Evolutionary conservation across 2,888 invertebrate species (phyloP).

Genomic region (Malthinus seriepunctatus): DNA sequence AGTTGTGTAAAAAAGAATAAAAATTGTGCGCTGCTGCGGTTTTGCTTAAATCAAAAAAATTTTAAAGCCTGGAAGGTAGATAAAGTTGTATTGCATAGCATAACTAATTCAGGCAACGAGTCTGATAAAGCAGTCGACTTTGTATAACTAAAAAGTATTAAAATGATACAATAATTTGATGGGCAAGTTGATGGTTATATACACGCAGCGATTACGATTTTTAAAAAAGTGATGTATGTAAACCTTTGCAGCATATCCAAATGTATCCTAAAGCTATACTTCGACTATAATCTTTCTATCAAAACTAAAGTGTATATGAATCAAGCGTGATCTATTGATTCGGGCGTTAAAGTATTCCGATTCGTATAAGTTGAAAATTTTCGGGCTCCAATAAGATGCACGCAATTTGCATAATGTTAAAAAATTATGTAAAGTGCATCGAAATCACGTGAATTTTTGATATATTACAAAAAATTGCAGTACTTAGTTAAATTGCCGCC

Average conservation of each 20-base stretch:
- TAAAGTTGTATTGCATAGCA: constrained; percentile 27
- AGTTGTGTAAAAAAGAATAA: too few species aligned
- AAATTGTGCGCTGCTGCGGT: too few species aligned
- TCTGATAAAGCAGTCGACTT: constrained; percentile 19
- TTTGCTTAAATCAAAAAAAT: too few species aligned
- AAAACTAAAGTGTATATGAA: constrained; percentile 45
- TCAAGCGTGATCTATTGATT: constrained; percentile 49
- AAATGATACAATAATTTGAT: constrained; percentile 26
- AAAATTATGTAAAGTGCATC: constrained; percentile 1
- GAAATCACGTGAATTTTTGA: neutral
- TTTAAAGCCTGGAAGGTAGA: constrained; percentile 3
- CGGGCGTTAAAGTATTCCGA: constrained; percentile 18
- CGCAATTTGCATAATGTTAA: constrained; percentile 28
- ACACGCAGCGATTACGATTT: constrained; percentile 29
- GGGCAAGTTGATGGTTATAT: constrained; percentile 15
- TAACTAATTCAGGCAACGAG: constrained; percentile 30
- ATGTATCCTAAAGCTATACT: constrained; percentile 20
- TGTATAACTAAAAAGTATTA: constrained; percentile 2
- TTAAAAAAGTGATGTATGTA: constrained; percentile 29
- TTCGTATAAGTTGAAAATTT: constrained; percentile 9
- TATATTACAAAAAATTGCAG: neutral
- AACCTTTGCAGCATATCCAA: constrained; percentile 26
- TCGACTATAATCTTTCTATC: constrained; percentile 48
- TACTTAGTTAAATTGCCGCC: neutral
- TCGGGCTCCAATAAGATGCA: constrained; percentile 15